Evolutionary conservation across 2,888 invertebrate genomes (phyloP), one percentile per base, ranked within the genome.

Genomic region (Hemistola chrysoprasaria): DNA sequence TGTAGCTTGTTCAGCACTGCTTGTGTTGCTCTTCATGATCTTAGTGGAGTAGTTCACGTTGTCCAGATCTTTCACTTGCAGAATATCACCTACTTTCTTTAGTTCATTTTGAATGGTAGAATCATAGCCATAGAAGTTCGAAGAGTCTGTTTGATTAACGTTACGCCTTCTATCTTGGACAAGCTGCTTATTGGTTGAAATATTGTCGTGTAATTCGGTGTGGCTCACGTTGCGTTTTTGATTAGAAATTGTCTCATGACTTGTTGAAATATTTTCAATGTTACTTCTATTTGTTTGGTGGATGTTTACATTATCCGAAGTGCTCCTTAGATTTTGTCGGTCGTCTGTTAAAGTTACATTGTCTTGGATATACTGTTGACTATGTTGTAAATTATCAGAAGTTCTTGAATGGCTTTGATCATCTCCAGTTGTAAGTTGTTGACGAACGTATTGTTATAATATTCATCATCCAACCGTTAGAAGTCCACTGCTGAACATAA

Each of bases 1-100:
- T 8, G 92, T 91, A 37, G 91, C 92, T 74, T 92, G 91, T 34
- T 91, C 85, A 31, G 88, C 86, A 40, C 92, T 90, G 42, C 91
- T 90, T 27, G 90, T 90, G 53, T 90, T 88, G 53, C 91, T 90
- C 57, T 92, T 90, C 41, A 91, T 77, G 24, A 89, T 83, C 70
- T 87, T 85, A 40, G 67, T 90, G 26, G 76, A 90, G 73, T 78
- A 83, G 48, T 87, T 78, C 11, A 85, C 59, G 47, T 82, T 79
- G 50, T 83, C 68, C 6, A 71, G 71, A 46, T 82, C 66, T 28
- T 70, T 67, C 21, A 85, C 78, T 53, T 86, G 76, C 39, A 88
- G 66, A 56, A 87, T 82, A 38, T 86, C 71, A 21, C 86, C 87
- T 5, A 88, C 87, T 67, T 86, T 87, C 35, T 60, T 72, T 5